Base-by-base conservation (phyloP, 37 sponge, comb jelly and placozoan genomes). In the Axinella damicornis region DNA sequence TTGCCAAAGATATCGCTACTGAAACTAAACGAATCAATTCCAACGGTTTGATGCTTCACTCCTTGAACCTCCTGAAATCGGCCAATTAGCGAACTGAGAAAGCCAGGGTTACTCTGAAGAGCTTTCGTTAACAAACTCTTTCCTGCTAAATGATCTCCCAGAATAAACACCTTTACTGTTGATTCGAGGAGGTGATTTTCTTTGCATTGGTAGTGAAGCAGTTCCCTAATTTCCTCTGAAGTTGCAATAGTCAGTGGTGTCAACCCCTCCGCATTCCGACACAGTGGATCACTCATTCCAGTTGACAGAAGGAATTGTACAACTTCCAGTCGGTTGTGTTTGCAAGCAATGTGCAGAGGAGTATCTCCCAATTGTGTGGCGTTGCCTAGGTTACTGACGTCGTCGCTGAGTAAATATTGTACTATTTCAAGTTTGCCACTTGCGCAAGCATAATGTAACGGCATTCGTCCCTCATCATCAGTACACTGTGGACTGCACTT, bases 101-200 rank as follows among this genome's bases (percentile, higher is more conserved):
- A 46, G 11, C 66, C 53, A 14, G 20, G 32, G 5, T 56, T 4
- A 17, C 17, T 32, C 25, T 83, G 71, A 1, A 83, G 55, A 37
- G 84, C 74, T 40, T 71, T 37, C 18, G 74, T 61, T 13, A 83
- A 76, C 1, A 76, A 74, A 41, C 84, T 83, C 67, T 83, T 83
- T 22, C 84, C 84, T 52, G 59, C 34, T n/a, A 25, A 13, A 24
- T 76, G 60, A 30, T 83, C 54, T 27, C 84, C 84, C 11, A 83
- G 57, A 41, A 83, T 35, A 73, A 71, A 59, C 17, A 74, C 27
- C 19, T 59, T 55, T 0, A 69, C 59, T 15, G 37, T 28, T 4
- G 73, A 57, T 21, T 74, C 24, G 53, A 61, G 35, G 5, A 64
- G 22, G 27, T 46, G 9, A 4, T 46, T 46, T 46, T 9, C 46